Conservation (phyloP, 2,113 vertebrate genomes). For the Corydoras maculifer region DNA sequence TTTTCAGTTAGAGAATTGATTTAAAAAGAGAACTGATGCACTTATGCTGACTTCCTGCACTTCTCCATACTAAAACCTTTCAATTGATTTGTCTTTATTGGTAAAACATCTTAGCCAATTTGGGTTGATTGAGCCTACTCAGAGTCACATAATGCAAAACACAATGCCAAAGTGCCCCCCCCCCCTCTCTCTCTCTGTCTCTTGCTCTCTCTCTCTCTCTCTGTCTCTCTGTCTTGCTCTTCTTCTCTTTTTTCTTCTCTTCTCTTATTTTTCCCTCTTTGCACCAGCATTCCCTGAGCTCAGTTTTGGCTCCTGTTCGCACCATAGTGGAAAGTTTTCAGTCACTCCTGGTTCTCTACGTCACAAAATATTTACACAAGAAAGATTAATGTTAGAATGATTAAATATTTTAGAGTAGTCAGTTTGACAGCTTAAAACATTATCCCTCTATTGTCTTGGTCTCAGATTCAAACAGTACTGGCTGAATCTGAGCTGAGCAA, state of each 20-base stretch:
- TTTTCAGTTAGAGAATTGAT: no score
- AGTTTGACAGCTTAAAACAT: conserved; percentile 14
- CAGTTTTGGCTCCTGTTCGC: conserved; percentile 7
- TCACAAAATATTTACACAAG: conserved; percentile 13
- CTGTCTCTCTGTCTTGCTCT: not conserved
- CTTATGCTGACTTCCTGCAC: not conserved
- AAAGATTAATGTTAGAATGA: conserved; percentile 20
- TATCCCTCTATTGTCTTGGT: not conserved
- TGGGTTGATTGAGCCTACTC: not conserved
- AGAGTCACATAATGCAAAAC: conserved; percentile 11
- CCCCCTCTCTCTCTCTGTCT: no score
- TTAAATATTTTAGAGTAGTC: not conserved
- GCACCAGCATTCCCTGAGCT: not conserved
- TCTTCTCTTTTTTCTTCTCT: not conserved
- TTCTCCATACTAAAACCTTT: not conserved
- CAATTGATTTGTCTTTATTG: not conserved
- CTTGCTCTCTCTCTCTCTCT: not conserved
- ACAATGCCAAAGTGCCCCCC: not conserved
- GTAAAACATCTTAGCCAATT: conserved; percentile 5
- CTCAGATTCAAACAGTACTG: not conserved
- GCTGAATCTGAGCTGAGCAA: not conserved
- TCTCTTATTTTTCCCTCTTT: no score
- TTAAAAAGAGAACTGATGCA: not conserved
- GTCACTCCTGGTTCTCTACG: not conserved
- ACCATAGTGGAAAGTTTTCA: conserved; percentile 15